These are phyloP conservation scores for Sturnira hondurensis DNA, from an alignment of 2,113 vertebrate genomes.

Conservation along the genomic window DNA sequence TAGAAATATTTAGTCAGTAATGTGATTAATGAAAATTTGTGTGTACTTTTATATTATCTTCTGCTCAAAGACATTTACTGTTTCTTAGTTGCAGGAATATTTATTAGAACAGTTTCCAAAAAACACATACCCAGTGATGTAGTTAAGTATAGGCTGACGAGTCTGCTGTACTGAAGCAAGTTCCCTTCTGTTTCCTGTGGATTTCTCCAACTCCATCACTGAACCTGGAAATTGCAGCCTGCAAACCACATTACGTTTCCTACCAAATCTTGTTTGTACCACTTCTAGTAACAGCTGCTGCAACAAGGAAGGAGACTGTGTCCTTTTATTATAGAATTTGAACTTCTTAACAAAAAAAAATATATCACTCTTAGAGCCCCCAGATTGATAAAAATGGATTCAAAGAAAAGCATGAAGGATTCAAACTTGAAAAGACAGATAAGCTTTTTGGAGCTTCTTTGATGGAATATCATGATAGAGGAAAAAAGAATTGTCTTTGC, in stretches of 20 bases:
- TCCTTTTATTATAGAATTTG: constrained; percentile 33
- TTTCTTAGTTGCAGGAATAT: constrained; percentile 52
- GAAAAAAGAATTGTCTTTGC: background rate
- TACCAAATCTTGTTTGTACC: constrained; percentile 30
- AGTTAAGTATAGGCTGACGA: constrained; percentile 43
- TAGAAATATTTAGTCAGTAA: background rate
- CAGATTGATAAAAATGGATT: background rate
- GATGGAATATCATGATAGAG: background rate
- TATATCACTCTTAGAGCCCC: background rate
- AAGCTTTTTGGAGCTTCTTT: background rate
- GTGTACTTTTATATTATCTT: background rate
- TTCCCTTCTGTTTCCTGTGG: constrained; percentile 66
- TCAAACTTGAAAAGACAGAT: background rate
- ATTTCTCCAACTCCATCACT: constrained; percentile 40
- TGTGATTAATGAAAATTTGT: background rate
- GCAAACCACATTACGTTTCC: constrained; percentile 34
- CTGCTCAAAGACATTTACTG: constrained; percentile 36
- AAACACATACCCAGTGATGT: constrained; percentile 36
- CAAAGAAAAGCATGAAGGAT: background rate
- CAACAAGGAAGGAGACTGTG: constrained; percentile 39
- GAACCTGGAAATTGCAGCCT: constrained; percentile 60
- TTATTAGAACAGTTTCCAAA: constrained; percentile 48
- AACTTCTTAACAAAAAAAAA: background rate
- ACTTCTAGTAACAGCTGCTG: constrained; percentile 63
- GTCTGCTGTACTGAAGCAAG: constrained; percentile 26